Conservation (phyloP, 2,113 vertebrate species). For the Rattus norvegicus region GRCr8 NC_086034.1:89000501-89001000, state of each 20-base stretch:
- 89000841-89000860: not conserved
- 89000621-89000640: not conserved
- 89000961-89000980: not conserved
- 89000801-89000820: not conserved
- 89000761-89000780: not conserved
- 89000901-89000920: not conserved
- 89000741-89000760: not conserved
- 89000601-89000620: not conserved
- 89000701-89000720: not conserved
- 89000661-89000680: not conserved
- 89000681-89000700: not conserved
- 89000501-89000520: not conserved
- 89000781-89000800: not conserved
- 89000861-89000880: not conserved
- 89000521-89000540: too few species aligned
- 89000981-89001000: not conserved
- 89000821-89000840: not conserved
- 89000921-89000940: not conserved
- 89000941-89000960: not conserved
- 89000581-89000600: not conserved
- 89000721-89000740: not conserved
- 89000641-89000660: not conserved
- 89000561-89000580: accelerated
- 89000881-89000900: not conserved
- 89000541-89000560: not conserved